Evolutionary conservation across 2,888 invertebrate genomes (phyloP).

Genomic region (Morpho helenor): DNA sequence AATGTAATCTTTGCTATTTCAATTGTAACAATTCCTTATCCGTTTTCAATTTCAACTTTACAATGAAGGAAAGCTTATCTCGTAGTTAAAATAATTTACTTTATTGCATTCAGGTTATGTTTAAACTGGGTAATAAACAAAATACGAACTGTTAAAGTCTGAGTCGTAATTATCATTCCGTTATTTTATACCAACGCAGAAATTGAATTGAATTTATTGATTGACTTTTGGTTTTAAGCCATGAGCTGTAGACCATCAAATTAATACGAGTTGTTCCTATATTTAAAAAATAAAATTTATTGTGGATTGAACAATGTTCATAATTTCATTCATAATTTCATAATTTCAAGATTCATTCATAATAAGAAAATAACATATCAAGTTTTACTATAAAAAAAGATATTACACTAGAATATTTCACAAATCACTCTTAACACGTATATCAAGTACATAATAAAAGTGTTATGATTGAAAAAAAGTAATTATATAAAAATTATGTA

Average conservation of each 20-base stretch:
- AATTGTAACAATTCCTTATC: constrained; percentile 28
- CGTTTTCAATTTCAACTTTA: constrained; percentile 36
- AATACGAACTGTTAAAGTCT: constrained; percentile 44
- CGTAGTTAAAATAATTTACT: constrained; percentile 53
- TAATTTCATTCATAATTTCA: too few species aligned
- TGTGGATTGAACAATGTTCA: too few species aligned
- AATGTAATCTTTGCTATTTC: constrained; percentile 19
- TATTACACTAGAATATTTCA: too few species aligned
- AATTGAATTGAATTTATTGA: constrained; percentile 53
- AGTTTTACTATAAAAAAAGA: too few species aligned
- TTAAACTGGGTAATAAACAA: constrained; percentile 55
- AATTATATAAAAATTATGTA: too few species aligned
- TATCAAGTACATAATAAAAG: too few species aligned
- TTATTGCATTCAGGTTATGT: constrained; percentile 43
- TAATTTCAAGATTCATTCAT: too few species aligned
- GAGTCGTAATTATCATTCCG: constrained; percentile 57
- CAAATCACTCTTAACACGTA: too few species aligned
- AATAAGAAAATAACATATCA: too few species aligned
- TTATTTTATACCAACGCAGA: constrained; percentile 45
- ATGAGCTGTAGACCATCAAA: neutral
- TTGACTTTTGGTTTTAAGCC: neutral
- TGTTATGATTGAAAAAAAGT: too few species aligned
- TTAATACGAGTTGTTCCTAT: neutral
- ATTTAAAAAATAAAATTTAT: too few species aligned
- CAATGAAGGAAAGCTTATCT: constrained; percentile 49